Percentiles rank a stretch among this genome's conserved stretches.
These are phyloP conservation scores for Nemapogon koenigi DNA, from an alignment of 2,888 invertebrate species.

Conservation along the genomic window DNA sequence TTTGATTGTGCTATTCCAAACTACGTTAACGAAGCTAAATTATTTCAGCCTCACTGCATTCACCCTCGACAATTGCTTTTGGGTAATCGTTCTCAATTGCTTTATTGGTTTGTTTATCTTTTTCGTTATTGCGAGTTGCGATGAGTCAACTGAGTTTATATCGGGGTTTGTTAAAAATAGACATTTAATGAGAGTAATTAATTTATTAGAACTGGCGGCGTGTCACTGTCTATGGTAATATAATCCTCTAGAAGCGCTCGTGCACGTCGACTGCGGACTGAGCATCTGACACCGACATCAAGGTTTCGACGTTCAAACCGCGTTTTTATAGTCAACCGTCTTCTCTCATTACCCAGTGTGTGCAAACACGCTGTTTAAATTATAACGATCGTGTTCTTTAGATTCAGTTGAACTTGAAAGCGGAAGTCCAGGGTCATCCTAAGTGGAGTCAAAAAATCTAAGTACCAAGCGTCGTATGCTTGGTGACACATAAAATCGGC, in stretches of 20 bases:
- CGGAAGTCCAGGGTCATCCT: no score
- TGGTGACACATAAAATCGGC: no score
- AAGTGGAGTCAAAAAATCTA: no score
- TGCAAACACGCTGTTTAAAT: not conserved
- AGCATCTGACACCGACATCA: conserved; percentile 41
- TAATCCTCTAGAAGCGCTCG: no score
- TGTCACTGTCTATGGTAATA: no score
- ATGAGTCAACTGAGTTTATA: conserved; percentile 1
- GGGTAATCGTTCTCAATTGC: conserved; percentile 8
- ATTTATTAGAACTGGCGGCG: no score
- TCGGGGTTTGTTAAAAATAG: no score
- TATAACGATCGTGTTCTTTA: no score
- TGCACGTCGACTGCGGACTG: conserved; percentile 17
- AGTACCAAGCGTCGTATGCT: no score
- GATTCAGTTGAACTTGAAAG: no score
- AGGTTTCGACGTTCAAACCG: conserved; percentile 50
- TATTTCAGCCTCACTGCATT: conserved; percentile 8
- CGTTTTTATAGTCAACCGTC: conserved; percentile 29
- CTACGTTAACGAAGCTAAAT: conserved; percentile 5
- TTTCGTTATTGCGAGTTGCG: conserved; percentile 2
- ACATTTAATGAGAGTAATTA: no score
- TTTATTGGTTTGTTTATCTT: conserved; percentile 10
- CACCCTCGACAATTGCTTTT: conserved; percentile 6
- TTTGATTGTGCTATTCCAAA: not conserved
- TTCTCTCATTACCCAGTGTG: conserved; percentile 7